Evolutionary conservation across 1,140 invertebrate species (phyloP), one percentile per base, ranked within the genome.

Genomic region (Drosophila nigromelanica): DNA sequence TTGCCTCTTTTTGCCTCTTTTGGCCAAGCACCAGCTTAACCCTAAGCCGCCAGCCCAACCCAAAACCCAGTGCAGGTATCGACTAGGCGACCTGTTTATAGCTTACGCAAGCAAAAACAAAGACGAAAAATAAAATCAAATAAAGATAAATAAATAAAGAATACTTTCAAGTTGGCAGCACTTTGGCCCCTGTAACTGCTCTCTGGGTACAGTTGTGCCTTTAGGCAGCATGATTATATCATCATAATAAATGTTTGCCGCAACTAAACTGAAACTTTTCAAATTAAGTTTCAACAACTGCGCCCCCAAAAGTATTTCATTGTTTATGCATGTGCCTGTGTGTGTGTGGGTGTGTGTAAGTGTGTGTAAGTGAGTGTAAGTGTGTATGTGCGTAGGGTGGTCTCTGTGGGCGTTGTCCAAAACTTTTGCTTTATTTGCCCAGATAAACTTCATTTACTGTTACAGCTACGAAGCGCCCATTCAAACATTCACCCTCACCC

Each of bases 221-320:
- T 67, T 48, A 35, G 66, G 68, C 64, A 60, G 58, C 73, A 79
- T 89, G 83, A 89, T 89, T 89, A 89, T 89, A 89, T 89, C 85
- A 89, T 89, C 85, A 89, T 89, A 89, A 89, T 89, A 89, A 89
- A 89, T 89, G 85, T 83, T 80, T 78, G 64, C 51, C 76, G 73
- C 56, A 71, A 72, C 86, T 51, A 78, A 83, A 85, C 80, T 69
- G 72, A 89, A 89, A 89, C 76, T 89, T 89, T 87, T 87, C 83
- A 87, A 89, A 89, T 87, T 82, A 82, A 89, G 76, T 82, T 86
- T 70, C 73, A 66, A 68, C 78, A 78, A 73, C 70, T 60, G 61
- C 47, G 56, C 11, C 59, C 54, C 47, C 43, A 60, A 68, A 55
- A 61, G 72, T 61, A 58, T 69, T 73, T 73, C 76, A 85, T 80